Evolutionary conservation across 92 coral and sea anemone species (phyloP), one percentile per base, ranked within the genome.

Genomic region (Chrysogorgia sp.): DNA sequence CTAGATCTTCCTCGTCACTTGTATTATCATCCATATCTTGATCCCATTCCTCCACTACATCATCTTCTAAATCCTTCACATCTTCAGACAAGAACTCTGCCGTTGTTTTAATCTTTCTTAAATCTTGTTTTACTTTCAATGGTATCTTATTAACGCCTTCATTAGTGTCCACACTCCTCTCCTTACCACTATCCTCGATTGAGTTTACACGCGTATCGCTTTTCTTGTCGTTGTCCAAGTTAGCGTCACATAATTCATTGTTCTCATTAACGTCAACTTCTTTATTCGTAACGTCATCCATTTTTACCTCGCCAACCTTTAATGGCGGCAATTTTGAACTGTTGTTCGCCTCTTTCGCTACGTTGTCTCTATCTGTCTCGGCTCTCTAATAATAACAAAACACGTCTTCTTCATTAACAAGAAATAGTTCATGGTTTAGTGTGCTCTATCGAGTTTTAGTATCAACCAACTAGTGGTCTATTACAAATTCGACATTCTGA

Each of bases 71-170:
- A 17, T 92, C 96, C 34, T 75, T 81, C 6, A 93, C 84, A 67
- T 94, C 98, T 10, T 94, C 98, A 21, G 90, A 92, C 23, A 75
- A 88, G 74, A 91, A 94, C 45, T 94, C 98, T 2, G 85, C 91
- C 29, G 83, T 92, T 49, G 90, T 92, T 12, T 58, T 32, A 24
- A 94, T 94, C 26, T 77, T 90, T 31, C 92, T 85, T 22, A 94
- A 94, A 55, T 94, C 81, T 77, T 94, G 98, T 55, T 79, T 89
- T 19, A 94, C 96, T 30, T 79, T 90, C 23, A 90, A 58, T 24
- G 26, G 50, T 59, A 49, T 14, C 41, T 41, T 63, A 21, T 29
- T 61, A 59, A 59, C 65, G 45, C 21, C 71, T 6, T 56, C n/a
- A 31, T 20, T 61, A 21, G 61, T 24, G 21, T 56, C 59, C 8